These are phyloP conservation scores for Neodiprion lecontei DNA, from an alignment of 1,140 invertebrate species.

Conservation along the genomic window DNA sequence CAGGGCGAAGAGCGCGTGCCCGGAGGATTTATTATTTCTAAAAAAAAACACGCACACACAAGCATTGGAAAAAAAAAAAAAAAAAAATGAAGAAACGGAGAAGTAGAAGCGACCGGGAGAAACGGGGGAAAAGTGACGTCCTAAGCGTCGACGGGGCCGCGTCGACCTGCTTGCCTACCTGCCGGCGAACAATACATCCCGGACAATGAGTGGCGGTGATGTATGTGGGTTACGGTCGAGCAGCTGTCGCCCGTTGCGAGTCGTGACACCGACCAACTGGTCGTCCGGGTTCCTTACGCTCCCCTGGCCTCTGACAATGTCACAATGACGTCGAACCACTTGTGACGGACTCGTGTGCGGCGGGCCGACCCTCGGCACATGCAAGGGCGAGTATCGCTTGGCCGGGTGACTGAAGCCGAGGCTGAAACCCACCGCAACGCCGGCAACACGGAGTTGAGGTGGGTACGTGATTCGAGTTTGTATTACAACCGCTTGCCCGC, in stretches of 20 bases:
- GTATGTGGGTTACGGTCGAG: constrained; percentile 59
- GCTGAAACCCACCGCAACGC: too few relatives aligned
- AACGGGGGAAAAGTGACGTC: not conserved
- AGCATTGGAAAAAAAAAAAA: not conserved
- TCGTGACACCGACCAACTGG: constrained; percentile 37
- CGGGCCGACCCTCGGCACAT: not conserved
- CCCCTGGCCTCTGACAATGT: constrained; percentile 51
- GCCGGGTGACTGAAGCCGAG: too few relatives aligned
- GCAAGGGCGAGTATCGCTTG: too few relatives aligned
- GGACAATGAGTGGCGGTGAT: constrained; percentile 60
- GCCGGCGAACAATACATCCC: constrained; percentile 26
- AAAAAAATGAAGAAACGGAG: constrained; percentile 10
- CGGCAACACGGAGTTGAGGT: too few relatives aligned
- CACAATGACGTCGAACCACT: constrained; percentile 59
- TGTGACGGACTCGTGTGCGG: constrained; percentile 51
- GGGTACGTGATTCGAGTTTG: constrained; percentile 40
- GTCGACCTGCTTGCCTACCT: constrained; percentile 9
- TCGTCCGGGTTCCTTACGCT: constrained; percentile 44
- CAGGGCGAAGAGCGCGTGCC: too few relatives aligned
- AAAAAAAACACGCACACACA: too few relatives aligned
- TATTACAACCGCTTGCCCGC: constrained; percentile 55
- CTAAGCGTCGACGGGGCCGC: not conserved
- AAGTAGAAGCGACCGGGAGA: constrained; percentile 19
- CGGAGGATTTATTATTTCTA: too few relatives aligned
- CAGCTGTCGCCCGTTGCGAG: constrained; percentile 51